phyloP scores from a whole-genome alignment of 2,797 vertebrate species.

The Pantherophis alleghaniensis region DNA sequence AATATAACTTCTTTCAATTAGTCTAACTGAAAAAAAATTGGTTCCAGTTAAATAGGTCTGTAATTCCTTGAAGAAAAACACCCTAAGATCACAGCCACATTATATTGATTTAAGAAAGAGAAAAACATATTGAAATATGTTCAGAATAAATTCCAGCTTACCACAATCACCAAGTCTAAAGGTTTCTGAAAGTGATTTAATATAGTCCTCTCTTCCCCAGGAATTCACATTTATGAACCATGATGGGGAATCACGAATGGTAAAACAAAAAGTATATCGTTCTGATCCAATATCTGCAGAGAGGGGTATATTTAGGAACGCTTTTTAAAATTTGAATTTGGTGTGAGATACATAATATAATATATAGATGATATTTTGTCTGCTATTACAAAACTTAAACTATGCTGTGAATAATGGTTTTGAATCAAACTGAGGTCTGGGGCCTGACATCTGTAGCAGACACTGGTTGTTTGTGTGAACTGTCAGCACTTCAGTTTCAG shows the following conservation, averaged over 20 bases:
- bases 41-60: constrained; percentile 55
- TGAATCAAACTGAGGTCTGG: neutral
- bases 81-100: constrained; percentile 43
- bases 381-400: neutral
- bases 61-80: constrained; percentile 47
- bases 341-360: neutral
- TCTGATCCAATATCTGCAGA: constrained; percentile 85
- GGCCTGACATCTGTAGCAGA: neutral
- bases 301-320: constrained; percentile 21
- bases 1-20: constrained; percentile 29
- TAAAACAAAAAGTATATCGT: constrained; percentile 89
- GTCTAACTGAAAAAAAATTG: constrained; percentile 43
- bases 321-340: constrained; percentile 23
- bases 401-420: neutral
- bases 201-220: constrained; percentile 86
- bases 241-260: constrained; percentile 85
- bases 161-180: constrained; percentile 88
- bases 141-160: constrained; percentile 67
- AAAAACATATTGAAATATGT: constrained; percentile 30
- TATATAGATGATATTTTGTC: neutral
- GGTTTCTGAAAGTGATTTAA: constrained; percentile 80
- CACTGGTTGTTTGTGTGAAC: neutral
- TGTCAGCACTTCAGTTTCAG: neutral
- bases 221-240: constrained; percentile 85
- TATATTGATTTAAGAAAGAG: constrained; percentile 23